phyloP scores from a whole-genome alignment of 2,113 vertebrate genomes.

The Atherinomorus stipes region DNA sequence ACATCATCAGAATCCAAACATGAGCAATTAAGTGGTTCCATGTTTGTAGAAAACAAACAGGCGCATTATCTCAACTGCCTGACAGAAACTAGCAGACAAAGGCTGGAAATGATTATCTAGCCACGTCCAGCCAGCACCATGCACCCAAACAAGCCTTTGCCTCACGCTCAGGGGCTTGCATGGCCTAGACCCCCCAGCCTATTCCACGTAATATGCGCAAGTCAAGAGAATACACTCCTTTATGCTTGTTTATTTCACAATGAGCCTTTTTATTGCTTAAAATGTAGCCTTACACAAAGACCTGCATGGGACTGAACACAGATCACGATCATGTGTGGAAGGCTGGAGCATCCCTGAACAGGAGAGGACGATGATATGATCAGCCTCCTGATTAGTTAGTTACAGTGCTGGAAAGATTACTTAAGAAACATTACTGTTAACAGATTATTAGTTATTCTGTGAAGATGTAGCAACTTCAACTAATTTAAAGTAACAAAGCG shows the following conservation, averaged over 20 bases:
- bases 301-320: slow-evolving; percentile 18
- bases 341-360: neutral
- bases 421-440: neutral
- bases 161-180: slow-evolving; percentile 13
- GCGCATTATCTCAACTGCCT: slow-evolving; percentile 44
- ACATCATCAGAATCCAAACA: slow-evolving; percentile 26
- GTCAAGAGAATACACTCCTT: slow-evolving; percentile 62
- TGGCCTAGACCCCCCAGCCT: slow-evolving; percentile 14
- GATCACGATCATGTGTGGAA: neutral
- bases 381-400: neutral
- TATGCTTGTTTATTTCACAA: slow-evolving; percentile 56
- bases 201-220: slow-evolving; percentile 25
- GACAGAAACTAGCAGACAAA: slow-evolving; percentile 41
- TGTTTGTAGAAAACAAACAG: slow-evolving; percentile 60
- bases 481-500: too few relatives aligned
- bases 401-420: neutral
- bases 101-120: slow-evolving; percentile 68
- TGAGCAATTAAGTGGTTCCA: slow-evolving; percentile 35
- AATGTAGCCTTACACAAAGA: slow-evolving; percentile 21
- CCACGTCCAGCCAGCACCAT: slow-evolving; percentile 49
- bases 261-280: slow-evolving; percentile 43
- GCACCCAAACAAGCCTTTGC: slow-evolving; percentile 52
- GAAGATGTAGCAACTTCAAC: too few relatives aligned
- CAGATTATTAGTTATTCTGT: neutral
- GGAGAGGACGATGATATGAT: neutral